Evolutionary conservation across 2,888 invertebrate genomes (phyloP).

Genomic region (Thera obeliscata): DNA sequence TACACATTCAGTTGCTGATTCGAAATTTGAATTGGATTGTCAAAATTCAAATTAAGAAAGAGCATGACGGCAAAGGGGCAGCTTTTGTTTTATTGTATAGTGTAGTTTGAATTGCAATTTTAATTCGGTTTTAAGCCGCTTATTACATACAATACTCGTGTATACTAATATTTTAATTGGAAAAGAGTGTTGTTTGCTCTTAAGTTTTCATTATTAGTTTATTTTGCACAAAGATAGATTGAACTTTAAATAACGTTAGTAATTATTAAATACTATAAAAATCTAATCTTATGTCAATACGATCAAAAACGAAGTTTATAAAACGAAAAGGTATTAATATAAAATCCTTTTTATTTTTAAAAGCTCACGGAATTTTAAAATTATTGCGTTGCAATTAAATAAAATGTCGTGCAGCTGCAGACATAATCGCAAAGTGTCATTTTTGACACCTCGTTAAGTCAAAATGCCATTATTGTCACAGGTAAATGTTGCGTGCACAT

Average conservation of each 20-base stretch:
- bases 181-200: too few relatives aligned
- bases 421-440: slow-evolving; percentile 17
- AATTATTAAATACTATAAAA: too few relatives aligned
- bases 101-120: background rate
- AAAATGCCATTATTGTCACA: slow-evolving; percentile 22
- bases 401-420: slow-evolving; percentile 7
- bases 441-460: slow-evolving; percentile 26
- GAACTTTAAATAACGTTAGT: too few relatives aligned
- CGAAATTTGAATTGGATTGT: slow-evolving; percentile 31
- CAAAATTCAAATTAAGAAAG: slow-evolving; percentile 24
- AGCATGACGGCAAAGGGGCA: background rate
- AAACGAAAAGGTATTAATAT: too few relatives aligned
- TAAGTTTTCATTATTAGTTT: too few relatives aligned
- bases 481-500: slow-evolving; percentile 19
- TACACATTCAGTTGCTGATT: slow-evolving; percentile 29
- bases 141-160: too few relatives aligned
- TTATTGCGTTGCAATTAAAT: slow-evolving; percentile 2
- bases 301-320: too few relatives aligned
- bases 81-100: background rate
- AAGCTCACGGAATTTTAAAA: background rate
- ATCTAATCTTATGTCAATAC: too few relatives aligned
- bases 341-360: background rate
- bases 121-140: background rate
- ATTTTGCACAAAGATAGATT: too few relatives aligned
- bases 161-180: too few relatives aligned